Evolutionary conservation across 2,113 vertebrate genomes (phyloP).

Genomic region (Tachysurus vachellii): DNA sequence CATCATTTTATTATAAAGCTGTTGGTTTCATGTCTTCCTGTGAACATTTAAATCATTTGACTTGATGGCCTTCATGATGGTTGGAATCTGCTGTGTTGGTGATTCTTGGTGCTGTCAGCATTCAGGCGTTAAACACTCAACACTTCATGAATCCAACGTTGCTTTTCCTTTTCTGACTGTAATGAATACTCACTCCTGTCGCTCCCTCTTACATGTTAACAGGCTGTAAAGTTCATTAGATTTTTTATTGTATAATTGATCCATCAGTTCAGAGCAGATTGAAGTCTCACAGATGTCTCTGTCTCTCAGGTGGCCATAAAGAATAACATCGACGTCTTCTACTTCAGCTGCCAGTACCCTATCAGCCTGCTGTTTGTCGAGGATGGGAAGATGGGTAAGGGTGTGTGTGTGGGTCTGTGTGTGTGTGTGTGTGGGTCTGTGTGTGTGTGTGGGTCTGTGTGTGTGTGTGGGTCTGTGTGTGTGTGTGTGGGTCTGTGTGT

Average conservation of each 20-base stretch:
- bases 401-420: neutral
- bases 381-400: constrained; percentile 98
- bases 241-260: neutral
- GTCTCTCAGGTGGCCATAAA: constrained; percentile 90
- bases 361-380: constrained; percentile 94
- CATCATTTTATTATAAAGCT: no score
- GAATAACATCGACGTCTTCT: constrained; percentile 99
- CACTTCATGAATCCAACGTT: neutral
- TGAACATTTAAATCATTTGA: no score
- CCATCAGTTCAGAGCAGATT: neutral
- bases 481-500: no score
- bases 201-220: neutral
- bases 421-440: no score
- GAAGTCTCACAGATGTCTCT: constrained; percentile 16
- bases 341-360: constrained; percentile 97
- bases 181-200: neutral
- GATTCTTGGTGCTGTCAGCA: no score
- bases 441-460: neutral
- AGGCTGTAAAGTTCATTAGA: no score
- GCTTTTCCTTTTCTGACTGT: neutral
- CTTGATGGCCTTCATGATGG: no score
- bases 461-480: neutral
- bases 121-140: neutral
- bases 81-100: no score
- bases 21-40: no score